Base-by-base conservation (phyloP, 2,797 vertebrate genomes). In the Podarcis lilfordi region DNA sequence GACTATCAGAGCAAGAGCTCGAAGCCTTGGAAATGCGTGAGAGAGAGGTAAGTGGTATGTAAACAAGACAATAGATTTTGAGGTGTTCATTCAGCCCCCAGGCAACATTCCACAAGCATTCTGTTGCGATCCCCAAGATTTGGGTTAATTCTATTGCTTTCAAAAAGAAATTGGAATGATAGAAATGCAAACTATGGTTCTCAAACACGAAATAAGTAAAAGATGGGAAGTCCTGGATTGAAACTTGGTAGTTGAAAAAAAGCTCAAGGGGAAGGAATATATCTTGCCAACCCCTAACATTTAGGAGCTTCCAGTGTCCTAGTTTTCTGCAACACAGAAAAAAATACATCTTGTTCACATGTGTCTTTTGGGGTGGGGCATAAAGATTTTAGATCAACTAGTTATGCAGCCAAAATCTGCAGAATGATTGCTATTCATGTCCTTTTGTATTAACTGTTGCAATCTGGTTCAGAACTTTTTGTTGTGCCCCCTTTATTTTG, bases 21-120 rank as follows among this genome's bases (percentile, higher is more conserved):
- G 99, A 99, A 92, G 98, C 98, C 91, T 92, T 99, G 96, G 99
- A 99, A 92, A 98, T 98, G 92, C 98, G 98, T 90, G 99, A 99
- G 94, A 98, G 98, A 37, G 99, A 99, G 98, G 99, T 99, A 88
- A 96, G 93, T 96, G 78, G 75, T 80, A 37, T 55, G 29, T 59
- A 3, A 5, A 50, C 25, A n/a, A 75, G 37, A 35, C 25, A 43
- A 77, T 55, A 83, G 23, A 78, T 61, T 71, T 6, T 61, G 61
- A 76, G 61, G 75, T 25, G 37, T 4, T 19, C 5, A 9, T 77
- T 50, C 64, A 86, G 19, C 21, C 27, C 21, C 59, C 23, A 50
- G 75, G 21, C 40, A 66, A 35, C 35, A 66, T 75, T 17, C 25
- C 27, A 9, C 4, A 35, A 80, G 27, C 50, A 9, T 32, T 43